Evolutionary conservation across 2,888 invertebrate species (phyloP).

Genomic region (Tenthredo distinguenda): DNA sequence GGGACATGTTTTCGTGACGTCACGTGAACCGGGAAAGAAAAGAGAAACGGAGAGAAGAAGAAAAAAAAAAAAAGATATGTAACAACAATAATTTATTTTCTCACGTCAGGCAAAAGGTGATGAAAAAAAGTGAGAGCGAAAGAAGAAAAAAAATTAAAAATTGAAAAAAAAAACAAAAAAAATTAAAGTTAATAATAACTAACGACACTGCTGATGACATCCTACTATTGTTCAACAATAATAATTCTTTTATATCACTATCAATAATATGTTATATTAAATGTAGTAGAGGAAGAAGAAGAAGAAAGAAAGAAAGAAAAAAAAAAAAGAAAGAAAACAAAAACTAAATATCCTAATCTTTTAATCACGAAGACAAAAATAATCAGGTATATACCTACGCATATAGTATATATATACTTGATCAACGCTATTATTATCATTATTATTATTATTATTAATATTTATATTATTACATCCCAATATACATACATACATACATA

Average conservation of each 20-base stretch:
- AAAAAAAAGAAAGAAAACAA: neutral
- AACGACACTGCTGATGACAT: neutral
- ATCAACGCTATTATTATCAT: neutral
- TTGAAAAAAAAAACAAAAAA: neutral
- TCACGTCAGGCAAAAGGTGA: neutral
- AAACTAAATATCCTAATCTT: neutral
- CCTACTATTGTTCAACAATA: neutral
- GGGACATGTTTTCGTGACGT: too few relatives aligned
- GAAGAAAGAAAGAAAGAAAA: neutral
- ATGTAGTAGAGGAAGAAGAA: neutral
- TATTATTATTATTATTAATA: neutral
- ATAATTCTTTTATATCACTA: neutral
- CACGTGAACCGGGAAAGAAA: too few relatives aligned
- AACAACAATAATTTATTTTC: neutral
- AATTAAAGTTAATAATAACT: neutral
- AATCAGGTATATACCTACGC: neutral
- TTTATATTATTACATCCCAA: too few relatives aligned
- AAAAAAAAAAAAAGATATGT: neutral
- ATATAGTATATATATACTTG: neutral
- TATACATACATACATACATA: constrained; percentile 15
- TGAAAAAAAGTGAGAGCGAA: neutral
- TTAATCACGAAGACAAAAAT: constrained; percentile 7
- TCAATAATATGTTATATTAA: neutral
- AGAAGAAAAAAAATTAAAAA: neutral
- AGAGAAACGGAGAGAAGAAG: neutral